Evolutionary conservation across 2,797 vertebrate genomes (phyloP), one percentile per base, ranked within the genome.

Genomic region (Gambelia wislizenii): DNA sequence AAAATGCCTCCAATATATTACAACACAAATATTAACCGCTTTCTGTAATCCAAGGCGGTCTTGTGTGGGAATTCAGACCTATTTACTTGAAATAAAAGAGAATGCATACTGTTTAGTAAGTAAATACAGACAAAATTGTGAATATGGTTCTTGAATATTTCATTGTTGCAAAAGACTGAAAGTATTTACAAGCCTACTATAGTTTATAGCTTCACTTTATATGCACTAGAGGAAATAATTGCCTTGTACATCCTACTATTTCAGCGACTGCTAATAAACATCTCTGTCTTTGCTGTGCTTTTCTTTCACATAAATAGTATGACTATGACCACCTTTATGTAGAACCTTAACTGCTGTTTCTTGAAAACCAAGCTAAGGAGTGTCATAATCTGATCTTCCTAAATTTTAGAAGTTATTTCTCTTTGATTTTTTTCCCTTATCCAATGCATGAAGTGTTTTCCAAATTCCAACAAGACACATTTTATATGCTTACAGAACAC

Each of bases 381-480:
- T 87, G 90, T 87, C 70, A 90, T 83, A 20, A 74, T 90, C 74
- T 42, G 87, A 83, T 39, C 10, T 89, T 64, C 87, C 78, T 18
- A 61, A 87, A 0, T 74, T 39, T 83, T 84, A 13, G 0, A 90
- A 89, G 47, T 79, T 91, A 93, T 75, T 92, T 69, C 75, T 0
- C 27, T 87, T 44, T 88, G 77, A 87, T 80, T 80, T 85, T 74
- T 27, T 27, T 61, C n/a, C n/a, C 82, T 91, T 75, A 90, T 78
- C 87, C 61, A 36, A 44, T 87, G 64, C 52, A 84, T 0, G 2
- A 85, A 83, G 84, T 25, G 14, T 14, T 1, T 85, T 76, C 95
- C 89, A 91, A 89, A 76, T 42, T 89, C 89, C 84, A 92, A 81
- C 84, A 92, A 89, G 89, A 75, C 81, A 79, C 86, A 92, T 93